Evolutionary conservation across 2,113 vertebrate species (phyloP).

Genomic region (Ranitomeya imitator): DNA sequence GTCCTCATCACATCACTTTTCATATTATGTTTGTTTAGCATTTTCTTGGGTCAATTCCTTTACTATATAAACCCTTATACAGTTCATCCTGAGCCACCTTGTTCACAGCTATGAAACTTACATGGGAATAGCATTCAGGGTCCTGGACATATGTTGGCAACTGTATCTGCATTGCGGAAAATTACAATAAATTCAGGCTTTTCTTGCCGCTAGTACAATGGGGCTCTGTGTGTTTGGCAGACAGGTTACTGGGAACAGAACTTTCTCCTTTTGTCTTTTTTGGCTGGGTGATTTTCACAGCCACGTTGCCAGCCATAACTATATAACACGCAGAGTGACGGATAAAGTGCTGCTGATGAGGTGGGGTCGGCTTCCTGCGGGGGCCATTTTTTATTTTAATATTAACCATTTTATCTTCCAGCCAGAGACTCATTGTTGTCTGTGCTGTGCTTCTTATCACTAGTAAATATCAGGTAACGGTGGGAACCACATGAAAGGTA

Average conservation of each 20-base stretch:
- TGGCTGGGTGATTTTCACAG: constrained; percentile 25
- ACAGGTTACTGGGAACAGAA: constrained; percentile 53
- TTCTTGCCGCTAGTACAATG: constrained; percentile 33
- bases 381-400: constrained; percentile 59
- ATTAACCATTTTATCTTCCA: constrained; percentile 61
- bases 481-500: constrained; percentile 63
- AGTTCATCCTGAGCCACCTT: neutral
- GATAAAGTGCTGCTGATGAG: constrained; percentile 52
- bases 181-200: constrained; percentile 6
- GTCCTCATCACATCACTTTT: too few species aligned
- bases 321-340: constrained; percentile 31
- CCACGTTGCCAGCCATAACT: constrained; percentile 36
- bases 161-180: neutral
- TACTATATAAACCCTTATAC: too few species aligned
- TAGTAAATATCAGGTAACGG: constrained; percentile 68
- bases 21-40: too few species aligned
- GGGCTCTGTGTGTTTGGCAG: constrained; percentile 38
- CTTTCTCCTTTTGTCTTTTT: constrained; percentile 34
- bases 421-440: constrained; percentile 61
- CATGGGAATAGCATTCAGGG: neutral
- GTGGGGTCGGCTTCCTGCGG: constrained; percentile 59
- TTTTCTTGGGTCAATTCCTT: too few species aligned
- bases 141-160: neutral
- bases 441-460: constrained; percentile 60
- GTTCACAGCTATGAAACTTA: neutral